These are phyloP conservation scores for Phalacrocorax pelagicus DNA, from an alignment of 2,113 vertebrate genomes.

Conservation along the genomic window DNA sequence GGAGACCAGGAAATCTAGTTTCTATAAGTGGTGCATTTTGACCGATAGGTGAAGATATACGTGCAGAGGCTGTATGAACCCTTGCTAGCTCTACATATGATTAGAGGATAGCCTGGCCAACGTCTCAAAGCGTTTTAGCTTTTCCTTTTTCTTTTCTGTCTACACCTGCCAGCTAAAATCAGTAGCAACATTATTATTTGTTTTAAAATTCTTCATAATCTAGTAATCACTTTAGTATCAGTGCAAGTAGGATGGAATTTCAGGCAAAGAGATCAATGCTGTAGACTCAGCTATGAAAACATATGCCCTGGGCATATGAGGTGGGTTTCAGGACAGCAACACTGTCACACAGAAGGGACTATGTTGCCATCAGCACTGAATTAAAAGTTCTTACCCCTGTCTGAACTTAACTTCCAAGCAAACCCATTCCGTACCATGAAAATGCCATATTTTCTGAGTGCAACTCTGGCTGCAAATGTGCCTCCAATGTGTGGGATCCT, in stretches of 20 bases:
- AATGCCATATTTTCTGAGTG: slow-evolving; percentile 77
- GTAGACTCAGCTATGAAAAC: background rate
- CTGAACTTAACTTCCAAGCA: slow-evolving; percentile 64
- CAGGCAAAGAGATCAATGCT: background rate
- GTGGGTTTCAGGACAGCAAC: background rate
- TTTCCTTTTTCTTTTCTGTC: background rate
- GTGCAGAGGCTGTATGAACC: background rate
- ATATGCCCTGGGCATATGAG: background rate
- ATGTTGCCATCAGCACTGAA: background rate
- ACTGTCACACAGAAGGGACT: background rate
- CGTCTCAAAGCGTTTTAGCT: background rate
- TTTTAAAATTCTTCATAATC: background rate
- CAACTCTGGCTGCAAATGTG: slow-evolving; percentile 85
- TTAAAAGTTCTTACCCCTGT: background rate
- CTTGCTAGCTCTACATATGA: background rate
- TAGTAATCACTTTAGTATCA: background rate
- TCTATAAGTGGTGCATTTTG: background rate
- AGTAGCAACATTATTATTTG: background rate
- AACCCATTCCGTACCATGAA: slow-evolving; percentile 18
- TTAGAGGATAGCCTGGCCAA: background rate
- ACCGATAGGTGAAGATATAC: background rate
- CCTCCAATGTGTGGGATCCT: slow-evolving; percentile 85
- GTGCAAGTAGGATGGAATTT: background rate
- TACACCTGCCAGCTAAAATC: background rate
- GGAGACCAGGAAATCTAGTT: background rate